Evolutionary conservation across 2,797 vertebrate genomes (phyloP), one percentile per base, ranked within the genome.

Genomic region (Oreochromis mossambicus): DNA sequence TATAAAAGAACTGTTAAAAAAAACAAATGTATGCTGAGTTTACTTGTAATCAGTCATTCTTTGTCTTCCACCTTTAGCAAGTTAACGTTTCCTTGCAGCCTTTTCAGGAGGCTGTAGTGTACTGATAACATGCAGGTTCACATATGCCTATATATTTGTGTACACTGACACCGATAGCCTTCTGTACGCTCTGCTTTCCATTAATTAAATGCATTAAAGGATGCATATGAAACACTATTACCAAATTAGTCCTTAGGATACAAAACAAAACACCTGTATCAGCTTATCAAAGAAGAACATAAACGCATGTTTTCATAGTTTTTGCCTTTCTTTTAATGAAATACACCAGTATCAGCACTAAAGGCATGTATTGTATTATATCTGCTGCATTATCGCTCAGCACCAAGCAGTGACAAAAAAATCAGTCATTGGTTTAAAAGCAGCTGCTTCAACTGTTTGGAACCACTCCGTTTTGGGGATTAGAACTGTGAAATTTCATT

Each of bases 371-470:
- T 29, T 75, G 17, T 50, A 32, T 50, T 75, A n/a, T 50, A 50
- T 50, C 10, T 75, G 7, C 29, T 50, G 26, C 46, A 1, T 14
- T 32, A 50, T 75, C 17, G 3, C 38, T 63, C 29, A 73, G 55
- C 34, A 48, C 7, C 6, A 14, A 43, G 3, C 43, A 15, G 14
- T 15, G 70, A 32, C 43, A 50, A 73, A 75, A 75, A 34, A 9
- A 34, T 19, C 15, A 79, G 11, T 77, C 52, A 11, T 5, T 63
- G 68, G 24, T 86, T 81, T 82, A 79, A 66, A 48, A 75, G n/a
- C 26, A 68, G n/a, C 26, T 75, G 43, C 11, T 32, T 75, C 8
- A 32, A 32, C 66, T 46, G 41, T 84, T 78, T 55, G 52, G 75
- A 81, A 58, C 34, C 17, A 14, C 26, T 55, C 29, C 4, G 9